phyloP scores from a whole-genome alignment of 2,888 invertebrate species.

The Leptinotarsa tumamoca region DNA sequence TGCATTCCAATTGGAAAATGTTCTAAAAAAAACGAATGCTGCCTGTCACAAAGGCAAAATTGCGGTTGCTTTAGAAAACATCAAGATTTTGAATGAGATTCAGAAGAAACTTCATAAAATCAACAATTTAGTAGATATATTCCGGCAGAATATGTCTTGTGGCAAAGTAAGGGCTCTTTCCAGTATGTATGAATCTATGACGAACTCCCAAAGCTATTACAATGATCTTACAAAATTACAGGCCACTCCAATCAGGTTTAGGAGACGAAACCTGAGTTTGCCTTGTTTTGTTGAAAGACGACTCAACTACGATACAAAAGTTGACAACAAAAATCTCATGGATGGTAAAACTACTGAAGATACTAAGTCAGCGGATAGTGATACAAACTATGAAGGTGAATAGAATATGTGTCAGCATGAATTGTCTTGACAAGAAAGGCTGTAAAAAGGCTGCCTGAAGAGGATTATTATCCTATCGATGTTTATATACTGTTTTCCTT shows the following conservation, averaged over 20 bases:
- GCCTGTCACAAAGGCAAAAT: conserved; percentile 55
- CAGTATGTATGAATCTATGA: conserved; percentile 78
- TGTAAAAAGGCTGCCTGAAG: conserved; percentile 42
- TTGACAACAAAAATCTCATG: conserved; percentile 36
- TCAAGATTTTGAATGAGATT: conserved; percentile 74
- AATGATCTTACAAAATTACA: conserved; percentile 67
- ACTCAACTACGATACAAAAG: conserved; percentile 48
- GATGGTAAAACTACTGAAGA: conserved; percentile 18
- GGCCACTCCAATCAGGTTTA: conserved; percentile 70
- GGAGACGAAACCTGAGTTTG: conserved; percentile 74
- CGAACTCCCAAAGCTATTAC: conserved; percentile 68
- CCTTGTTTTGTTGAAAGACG: conserved; percentile 59
- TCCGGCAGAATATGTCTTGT: conserved; percentile 73
- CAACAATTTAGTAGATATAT: conserved; percentile 73
- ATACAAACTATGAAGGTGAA: conserved; percentile 43
- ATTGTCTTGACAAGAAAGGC: conserved; percentile 39
- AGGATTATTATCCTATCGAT: conserved; percentile 32
- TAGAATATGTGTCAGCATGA: conserved; percentile 46
- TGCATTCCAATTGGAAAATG: conserved; percentile 55
- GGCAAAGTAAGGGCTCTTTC: conserved; percentile 79
- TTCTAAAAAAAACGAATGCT: conserved; percentile 62
- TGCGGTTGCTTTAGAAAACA: conserved; percentile 68
- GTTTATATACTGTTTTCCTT: conserved; percentile 44
- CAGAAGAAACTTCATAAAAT: conserved; percentile 79
- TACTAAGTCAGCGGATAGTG: conserved; percentile 30